A percentile compares a stretch with the other conserved stretches of the same genome.
Evolutionary conservation across 2,113 vertebrate genomes (phyloP).

Genomic region (Tachycineta bicolor): DNA sequence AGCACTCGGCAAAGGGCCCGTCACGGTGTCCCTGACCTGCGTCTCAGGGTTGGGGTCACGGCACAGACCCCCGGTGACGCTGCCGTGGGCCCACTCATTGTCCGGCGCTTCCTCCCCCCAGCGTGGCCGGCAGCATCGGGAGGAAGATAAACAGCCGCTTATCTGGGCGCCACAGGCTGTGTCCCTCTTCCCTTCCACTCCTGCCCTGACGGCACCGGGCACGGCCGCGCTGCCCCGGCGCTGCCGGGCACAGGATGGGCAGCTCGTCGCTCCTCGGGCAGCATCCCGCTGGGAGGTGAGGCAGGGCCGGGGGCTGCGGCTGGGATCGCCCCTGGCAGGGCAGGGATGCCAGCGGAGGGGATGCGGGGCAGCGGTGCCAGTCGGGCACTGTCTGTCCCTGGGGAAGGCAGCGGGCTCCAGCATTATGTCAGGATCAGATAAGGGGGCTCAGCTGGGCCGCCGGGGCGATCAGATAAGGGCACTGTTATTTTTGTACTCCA

Average conservation of each 20-base stretch:
- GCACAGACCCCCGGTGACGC: background rate
- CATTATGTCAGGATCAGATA: conserved; percentile 82
- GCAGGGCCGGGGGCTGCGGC: background rate
- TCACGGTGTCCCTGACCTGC: fast-evolving
- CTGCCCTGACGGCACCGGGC: conserved; percentile 3
- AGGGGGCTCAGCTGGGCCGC: conserved; percentile 59
- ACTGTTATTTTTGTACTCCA: conserved; percentile 76
- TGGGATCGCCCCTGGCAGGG: background rate
- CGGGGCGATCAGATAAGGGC: conserved; percentile 77
- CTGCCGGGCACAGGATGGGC: background rate
- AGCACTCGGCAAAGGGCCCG: background rate
- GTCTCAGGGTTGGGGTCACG: background rate
- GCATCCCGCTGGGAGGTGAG: background rate
- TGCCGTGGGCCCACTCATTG: conserved; percentile 80
- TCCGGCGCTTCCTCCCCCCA: conserved; percentile 80
- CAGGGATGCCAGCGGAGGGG: background rate
- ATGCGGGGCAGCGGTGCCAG: background rate
- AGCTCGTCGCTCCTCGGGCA: background rate
- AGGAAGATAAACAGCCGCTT: conserved; percentile 93
- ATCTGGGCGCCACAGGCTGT: conserved; percentile 84
- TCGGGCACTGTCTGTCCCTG: background rate
- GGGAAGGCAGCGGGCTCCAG: conserved; percentile 65
- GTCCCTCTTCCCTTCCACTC: conserved; percentile 73
- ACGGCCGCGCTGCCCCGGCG: background rate
- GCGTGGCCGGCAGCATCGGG: conserved; percentile 81